Evolutionary conservation across 2,113 vertebrate genomes (phyloP).

Genomic region (Tragelaphus imberbis): DNA sequence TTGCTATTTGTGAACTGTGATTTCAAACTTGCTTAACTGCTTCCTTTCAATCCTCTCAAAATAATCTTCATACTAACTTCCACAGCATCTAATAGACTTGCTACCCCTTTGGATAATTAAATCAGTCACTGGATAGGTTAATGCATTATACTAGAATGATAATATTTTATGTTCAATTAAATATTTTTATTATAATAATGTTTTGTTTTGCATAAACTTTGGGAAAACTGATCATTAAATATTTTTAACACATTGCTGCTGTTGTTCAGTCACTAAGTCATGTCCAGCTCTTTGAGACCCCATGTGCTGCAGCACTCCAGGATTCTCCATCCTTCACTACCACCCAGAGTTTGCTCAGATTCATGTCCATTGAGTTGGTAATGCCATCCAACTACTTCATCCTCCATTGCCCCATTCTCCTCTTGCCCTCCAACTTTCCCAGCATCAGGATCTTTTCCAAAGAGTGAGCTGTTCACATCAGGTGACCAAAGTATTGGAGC

Average conservation of each 20-base stretch:
- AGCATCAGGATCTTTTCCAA: not conserved
- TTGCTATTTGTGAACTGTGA: not conserved
- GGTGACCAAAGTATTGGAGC: not conserved
- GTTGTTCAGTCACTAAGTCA: not conserved
- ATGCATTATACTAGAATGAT: not conserved
- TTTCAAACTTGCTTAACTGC: not conserved
- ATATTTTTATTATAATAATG: not conserved
- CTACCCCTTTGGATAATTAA: not conserved
- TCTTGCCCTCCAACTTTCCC: not conserved
- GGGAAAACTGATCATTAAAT: not conserved
- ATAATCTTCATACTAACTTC: not conserved
- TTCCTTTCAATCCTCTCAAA: not conserved
- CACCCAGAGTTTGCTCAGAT: not conserved
- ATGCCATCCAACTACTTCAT: not conserved
- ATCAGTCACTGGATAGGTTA: not conserved
- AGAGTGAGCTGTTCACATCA: not conserved
- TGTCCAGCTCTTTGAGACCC: not conserved
- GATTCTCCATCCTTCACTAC: not conserved
- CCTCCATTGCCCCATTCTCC: not conserved
- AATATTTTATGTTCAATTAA: not conserved
- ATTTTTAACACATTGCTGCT: not conserved
- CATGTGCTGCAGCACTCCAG: not conserved
- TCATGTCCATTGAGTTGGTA: not conserved
- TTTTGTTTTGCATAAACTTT: not conserved
- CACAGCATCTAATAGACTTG: not conserved